Base-by-base conservation (phyloP, 2,113 vertebrate genomes). In the Notechis scutatus region DNA sequence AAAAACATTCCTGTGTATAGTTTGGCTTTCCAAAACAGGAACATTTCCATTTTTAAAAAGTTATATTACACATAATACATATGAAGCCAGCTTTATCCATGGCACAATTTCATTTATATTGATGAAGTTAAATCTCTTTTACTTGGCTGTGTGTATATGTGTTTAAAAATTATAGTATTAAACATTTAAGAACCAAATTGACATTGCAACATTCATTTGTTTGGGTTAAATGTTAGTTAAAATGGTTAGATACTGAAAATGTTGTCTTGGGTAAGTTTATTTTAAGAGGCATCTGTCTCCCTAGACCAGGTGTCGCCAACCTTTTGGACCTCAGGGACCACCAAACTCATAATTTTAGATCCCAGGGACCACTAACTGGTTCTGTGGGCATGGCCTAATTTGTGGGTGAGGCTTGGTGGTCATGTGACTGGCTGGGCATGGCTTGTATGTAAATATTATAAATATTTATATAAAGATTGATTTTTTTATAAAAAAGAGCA, bases 1-100 rank as follows among this genome's bases (percentile, higher is more conserved):
- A 74, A 5, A 85, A 90, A 20, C 69, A 94, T 92, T 90, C 85
- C 23, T 94, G 54, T 91, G 23, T 92, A 42, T 23, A 88, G 47
- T 6, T 39, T 5, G 12, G 5, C 88, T 87, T 93, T 26, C 34
- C 69, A 39, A 81, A 81, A 81, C 69, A 81, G n/a, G 14, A 81
- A 81, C 3, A 8, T 8, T 81, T 42, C 74, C 18, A 81, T 81
- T 42, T 42, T 0, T 10, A 81, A 39, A 34, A 34, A 3, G 81
- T 93, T 94, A 50, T 89, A 86, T 5, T 86, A 4, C 85, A 5
- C 0, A 0, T 0, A 61, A 0, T 9, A 0, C n/a, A 23, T 45
- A 15, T 24, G 47, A 52, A 18, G 39, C 91, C 54, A 59, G 9
- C 34, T 39, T 87, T 94, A 61, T 10, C 45, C n/a, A 3, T 69